Conservation (phyloP, 2,888 invertebrate species). For the Diploptera punctata region DNA sequence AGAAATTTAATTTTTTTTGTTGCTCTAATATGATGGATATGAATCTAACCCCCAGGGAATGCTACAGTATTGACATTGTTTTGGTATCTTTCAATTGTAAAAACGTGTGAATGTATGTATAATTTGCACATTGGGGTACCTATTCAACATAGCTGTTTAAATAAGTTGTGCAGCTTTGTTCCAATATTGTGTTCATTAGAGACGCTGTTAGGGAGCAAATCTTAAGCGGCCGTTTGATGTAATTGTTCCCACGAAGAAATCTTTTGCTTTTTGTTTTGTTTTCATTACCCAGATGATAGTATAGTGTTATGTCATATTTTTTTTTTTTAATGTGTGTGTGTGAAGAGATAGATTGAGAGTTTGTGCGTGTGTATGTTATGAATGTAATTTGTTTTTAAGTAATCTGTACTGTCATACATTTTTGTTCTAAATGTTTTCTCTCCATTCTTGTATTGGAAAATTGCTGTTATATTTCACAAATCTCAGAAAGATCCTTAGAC, state of each 20-base stretch:
- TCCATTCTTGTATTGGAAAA: slow-evolving; percentile 5
- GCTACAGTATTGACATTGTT: slow-evolving; percentile 34
- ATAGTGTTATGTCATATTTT: not conserved
- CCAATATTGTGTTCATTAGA: slow-evolving; percentile 39
- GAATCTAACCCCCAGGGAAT: slow-evolving; percentile 15
- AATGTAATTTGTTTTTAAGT: slow-evolving; percentile 17
- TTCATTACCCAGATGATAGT: not conserved
- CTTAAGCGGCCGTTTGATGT: not conserved
- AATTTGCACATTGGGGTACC: slow-evolving; percentile 14
- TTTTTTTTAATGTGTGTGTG: not conserved
- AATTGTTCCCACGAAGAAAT: not conserved
- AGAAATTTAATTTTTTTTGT: slow-evolving; percentile 22
- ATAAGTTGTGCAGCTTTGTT: slow-evolving; percentile 39
- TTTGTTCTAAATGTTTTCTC: not conserved
- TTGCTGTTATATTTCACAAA: not conserved
- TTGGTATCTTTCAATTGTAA: slow-evolving; percentile 36
- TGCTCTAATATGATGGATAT: slow-evolving; percentile 9
- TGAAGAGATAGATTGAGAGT: not conserved
- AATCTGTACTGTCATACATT: slow-evolving; percentile 8
- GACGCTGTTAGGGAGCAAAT: slow-evolving; percentile 19
- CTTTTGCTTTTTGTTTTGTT: not conserved
- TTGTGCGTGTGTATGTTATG: not conserved
- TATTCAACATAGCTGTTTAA: slow-evolving; percentile 24
- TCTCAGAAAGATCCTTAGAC: not conserved
- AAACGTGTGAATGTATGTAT: slow-evolving; percentile 38